Evolutionary conservation across 1,140 invertebrate species (phyloP).

Genomic region (Centruroides sculpturatus): DNA sequence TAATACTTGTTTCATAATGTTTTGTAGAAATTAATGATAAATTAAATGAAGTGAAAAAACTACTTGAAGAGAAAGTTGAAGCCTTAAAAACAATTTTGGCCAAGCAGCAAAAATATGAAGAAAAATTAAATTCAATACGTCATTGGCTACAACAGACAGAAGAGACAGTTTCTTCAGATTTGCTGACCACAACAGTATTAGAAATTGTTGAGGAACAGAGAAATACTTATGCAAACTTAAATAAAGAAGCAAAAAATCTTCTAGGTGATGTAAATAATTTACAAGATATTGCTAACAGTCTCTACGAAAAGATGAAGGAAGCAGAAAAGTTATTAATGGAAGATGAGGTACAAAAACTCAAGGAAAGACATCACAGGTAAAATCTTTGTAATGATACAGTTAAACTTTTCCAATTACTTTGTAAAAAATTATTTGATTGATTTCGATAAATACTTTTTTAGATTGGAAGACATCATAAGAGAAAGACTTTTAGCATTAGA

Average conservation of each 20-base stretch:
- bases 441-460: neutral
- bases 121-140: slow-evolving; percentile 57
- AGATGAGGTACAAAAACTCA: slow-evolving; percentile 4
- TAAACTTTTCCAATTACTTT: too few species aligned
- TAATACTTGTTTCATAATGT: too few species aligned
- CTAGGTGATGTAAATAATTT: slow-evolving; percentile 10
- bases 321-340: slow-evolving; percentile 3
- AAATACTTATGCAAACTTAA: slow-evolving; percentile 21
- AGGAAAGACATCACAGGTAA: slow-evolving; percentile 3
- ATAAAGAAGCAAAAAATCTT: slow-evolving; percentile 10
- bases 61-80: slow-evolving; percentile 45
- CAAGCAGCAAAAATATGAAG: slow-evolving; percentile 61
- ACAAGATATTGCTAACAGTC: slow-evolving; percentile 7
- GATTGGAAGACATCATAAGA: slow-evolving; percentile 43
- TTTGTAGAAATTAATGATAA: slow-evolving; percentile 4
- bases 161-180: slow-evolving; percentile 59
- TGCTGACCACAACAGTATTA: slow-evolving; percentile 51
- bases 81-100: slow-evolving; percentile 54
- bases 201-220: slow-evolving; percentile 71
- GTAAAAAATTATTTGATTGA: too few species aligned
- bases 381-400: too few species aligned
- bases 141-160: slow-evolving; percentile 78
- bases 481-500: slow-evolving; percentile 54
- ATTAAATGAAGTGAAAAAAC: slow-evolving; percentile 22
- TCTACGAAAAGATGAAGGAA: slow-evolving; percentile 6